Evolutionary conservation across 2,797 vertebrate species (phyloP).

Genomic region (Champsocephalus esox): DNA sequence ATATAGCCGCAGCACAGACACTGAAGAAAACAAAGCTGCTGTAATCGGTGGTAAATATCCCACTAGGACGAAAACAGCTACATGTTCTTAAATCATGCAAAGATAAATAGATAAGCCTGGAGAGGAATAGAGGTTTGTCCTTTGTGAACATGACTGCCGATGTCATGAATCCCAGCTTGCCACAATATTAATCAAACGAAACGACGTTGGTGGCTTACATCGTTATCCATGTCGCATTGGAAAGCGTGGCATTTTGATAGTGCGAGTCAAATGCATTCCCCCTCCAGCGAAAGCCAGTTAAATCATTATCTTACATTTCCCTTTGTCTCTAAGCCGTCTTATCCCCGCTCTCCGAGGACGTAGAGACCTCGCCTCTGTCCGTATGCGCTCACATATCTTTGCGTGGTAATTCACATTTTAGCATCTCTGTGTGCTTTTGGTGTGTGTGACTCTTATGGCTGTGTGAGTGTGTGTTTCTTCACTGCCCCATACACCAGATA

Average conservation of each 20-base stretch:
- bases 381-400: conserved; percentile 23
- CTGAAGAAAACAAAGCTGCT: conserved; percentile 14
- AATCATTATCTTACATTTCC: conserved; percentile 49
- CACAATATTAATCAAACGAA: too few relatives aligned
- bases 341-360: conserved; percentile 36
- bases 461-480: conserved; percentile 9
- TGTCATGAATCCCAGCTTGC: too few relatives aligned
- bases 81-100: not conserved
- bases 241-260: conserved; percentile 29
- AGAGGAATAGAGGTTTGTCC: not conserved
- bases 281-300: conserved; percentile 35
- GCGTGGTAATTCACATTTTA: conserved; percentile 10
- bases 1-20: not conserved
- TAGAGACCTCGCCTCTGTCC: conserved; percentile 17
- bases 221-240: conserved; percentile 17
- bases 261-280: conserved; percentile 23
- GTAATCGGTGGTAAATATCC: conserved; percentile 8
- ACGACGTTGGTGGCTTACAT: not conserved
- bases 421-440: conserved; percentile 26
- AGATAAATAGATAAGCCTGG: not conserved
- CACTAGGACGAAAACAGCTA: conserved; percentile 5
- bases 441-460: not conserved
- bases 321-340: conserved; percentile 42
- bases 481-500: conserved; percentile 42
- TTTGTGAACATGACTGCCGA: not conserved